Conservation (phyloP, 2,888 invertebrate species). For the Hofmannophila pseudospretella region DNA sequence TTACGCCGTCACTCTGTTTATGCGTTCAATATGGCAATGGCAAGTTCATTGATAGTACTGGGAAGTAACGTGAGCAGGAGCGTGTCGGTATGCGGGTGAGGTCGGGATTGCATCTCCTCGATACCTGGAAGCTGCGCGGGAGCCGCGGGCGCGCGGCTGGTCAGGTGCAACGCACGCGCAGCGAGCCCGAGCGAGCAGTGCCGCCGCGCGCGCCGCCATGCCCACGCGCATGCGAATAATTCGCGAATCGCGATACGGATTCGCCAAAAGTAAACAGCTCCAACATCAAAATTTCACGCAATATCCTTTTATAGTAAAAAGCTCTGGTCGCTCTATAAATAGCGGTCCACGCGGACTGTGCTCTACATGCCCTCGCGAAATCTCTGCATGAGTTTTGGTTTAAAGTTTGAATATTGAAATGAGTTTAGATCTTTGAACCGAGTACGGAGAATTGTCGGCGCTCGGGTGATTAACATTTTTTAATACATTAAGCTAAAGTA, state of each 20-base stretch:
- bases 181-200: conserved; percentile 41
- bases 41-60: conserved; percentile 18
- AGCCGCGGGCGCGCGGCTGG: conserved; percentile 39
- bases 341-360: conserved; percentile 33
- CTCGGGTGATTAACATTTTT: too few species aligned
- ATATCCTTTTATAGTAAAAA: conserved; percentile 45
- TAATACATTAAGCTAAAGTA: too few species aligned
- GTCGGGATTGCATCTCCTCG: conserved; percentile 28
- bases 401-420: background rate
- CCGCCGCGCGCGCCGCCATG: conserved; percentile 61
- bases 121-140: conserved; percentile 38
- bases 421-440: conserved; percentile 11
- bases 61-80: conserved; percentile 25
- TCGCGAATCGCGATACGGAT: conserved; percentile 46
- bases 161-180: conserved; percentile 63
- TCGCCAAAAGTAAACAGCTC: conserved; percentile 25
- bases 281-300: conserved; percentile 26
- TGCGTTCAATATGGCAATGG: background rate
- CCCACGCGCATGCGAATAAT: conserved; percentile 63
- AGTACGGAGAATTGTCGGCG: conserved; percentile 36
- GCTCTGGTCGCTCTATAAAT: conserved; percentile 44
- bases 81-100: conserved; percentile 26
- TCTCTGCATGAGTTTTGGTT: conserved; percentile 11
- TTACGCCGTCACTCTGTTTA: too few species aligned
- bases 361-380: conserved; percentile 32